Evolutionary conservation across 2,888 invertebrate species (phyloP).

Genomic region (Cataglyphis rosenhaueri): DNA sequence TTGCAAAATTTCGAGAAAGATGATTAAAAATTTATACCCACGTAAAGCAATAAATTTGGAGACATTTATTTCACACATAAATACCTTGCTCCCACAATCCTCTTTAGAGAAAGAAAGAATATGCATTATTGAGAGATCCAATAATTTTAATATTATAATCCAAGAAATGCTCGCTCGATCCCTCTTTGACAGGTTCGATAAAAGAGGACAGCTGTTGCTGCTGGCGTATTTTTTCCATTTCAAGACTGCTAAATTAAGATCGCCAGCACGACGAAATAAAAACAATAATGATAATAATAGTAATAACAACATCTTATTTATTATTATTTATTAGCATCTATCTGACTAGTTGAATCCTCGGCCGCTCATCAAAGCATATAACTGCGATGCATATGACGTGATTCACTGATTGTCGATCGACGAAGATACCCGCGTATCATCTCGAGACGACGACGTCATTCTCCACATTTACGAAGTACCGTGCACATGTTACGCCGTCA

Average conservation of each 20-base stretch:
- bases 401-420: constrained; percentile 62
- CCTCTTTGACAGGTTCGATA: constrained; percentile 44
- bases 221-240: constrained; percentile 11
- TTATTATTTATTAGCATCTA: constrained; percentile 42
- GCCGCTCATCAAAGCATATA: constrained; percentile 39
- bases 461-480: constrained; percentile 67
- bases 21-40: not conserved
- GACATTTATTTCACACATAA: not conserved
- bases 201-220: constrained; percentile 28
- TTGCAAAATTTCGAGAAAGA: not conserved
- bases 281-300: constrained; percentile 55
- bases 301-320: constrained; percentile 44
- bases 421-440: constrained; percentile 26
- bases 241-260: constrained; percentile 57
- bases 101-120: not conserved
- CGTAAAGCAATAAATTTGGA: not conserved
- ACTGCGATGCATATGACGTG: constrained; percentile 53
- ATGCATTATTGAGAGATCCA: not conserved
- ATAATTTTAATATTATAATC: not conserved
- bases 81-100: not conserved
- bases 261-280: constrained; percentile 17
- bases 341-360: constrained; percentile 21
- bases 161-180: not conserved
- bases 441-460: constrained; percentile 48
- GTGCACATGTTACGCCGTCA: constrained; percentile 52